Evolutionary conservation across 2,888 invertebrate species (phyloP), one percentile per base, ranked within the genome.

Genomic region (Phaedon cochleariae): DNA sequence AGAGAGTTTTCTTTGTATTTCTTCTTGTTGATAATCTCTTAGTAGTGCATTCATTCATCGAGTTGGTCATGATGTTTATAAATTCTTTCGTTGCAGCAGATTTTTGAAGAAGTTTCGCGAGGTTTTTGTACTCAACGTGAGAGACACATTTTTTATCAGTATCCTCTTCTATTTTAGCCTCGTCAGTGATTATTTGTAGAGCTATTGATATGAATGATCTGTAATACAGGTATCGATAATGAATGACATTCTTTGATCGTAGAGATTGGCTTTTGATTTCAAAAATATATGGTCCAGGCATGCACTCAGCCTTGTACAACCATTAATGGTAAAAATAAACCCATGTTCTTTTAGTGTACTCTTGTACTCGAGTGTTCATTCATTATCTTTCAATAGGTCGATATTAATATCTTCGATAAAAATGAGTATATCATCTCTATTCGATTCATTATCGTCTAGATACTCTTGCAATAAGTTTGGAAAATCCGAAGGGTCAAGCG

Each of bases 151-250:
- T 53, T 53, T 53, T 17, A 9, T 18, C 17, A 18, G 17, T 53
- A 37, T 37, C 22, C 17, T 20, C 34, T 37, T n/a, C 37, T 54
- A n/a, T 37, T 54, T 54, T n/a, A 37, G 54, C 21, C n/a, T 37
- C 54, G 21, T 37, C 37, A 21, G 37, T 53, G 7, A 53, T 53
- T 53, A 53, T 53, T 53, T 31, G 31, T 54, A 54, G 54, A 37
- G 21, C 54, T 54, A 54, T 54, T 54, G 37, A 54, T n/a, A n/a
- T 54, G 37, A 54, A 54, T 54, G 37, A 37, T 54, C 54, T 54
- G 54, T 54, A n/a, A 54, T 37, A 54, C 37, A 53, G n/a, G 34
- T 51, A 22, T 51, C 29, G 34, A 53, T 31, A 17, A 31, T 31
- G 29, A 53, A 53, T 53, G 18, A 29, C 37, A 54, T 37, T 6